phyloP scores from a whole-genome alignment of 2,888 invertebrate genomes.

The Lysandra coridon region DNA sequence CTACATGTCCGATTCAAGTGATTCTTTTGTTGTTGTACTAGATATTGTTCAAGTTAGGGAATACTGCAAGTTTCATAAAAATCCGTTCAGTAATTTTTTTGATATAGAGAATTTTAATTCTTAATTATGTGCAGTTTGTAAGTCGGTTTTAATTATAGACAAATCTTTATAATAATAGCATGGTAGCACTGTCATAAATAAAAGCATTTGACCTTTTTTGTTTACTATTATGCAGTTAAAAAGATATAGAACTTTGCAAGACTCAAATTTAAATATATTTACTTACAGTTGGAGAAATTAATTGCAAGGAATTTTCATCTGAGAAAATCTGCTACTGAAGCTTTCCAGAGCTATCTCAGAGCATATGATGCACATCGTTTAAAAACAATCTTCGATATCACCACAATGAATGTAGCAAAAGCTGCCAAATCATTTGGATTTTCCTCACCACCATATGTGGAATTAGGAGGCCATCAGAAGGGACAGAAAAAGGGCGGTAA shows the following conservation, averaged over 20 bases:
- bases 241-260: not conserved
- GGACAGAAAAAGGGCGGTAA: conserved; percentile 88
- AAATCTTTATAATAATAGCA: no score
- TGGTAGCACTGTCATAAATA: no score
- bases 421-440: conserved; percentile 98
- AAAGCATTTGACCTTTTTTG: no score
- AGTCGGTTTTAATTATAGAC: no score
- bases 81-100: no score
- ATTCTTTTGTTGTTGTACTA: no score
- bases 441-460: conserved; percentile 95
- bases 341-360: conserved; percentile 96
- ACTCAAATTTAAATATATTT: not conserved
- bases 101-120: no score
- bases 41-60: no score
- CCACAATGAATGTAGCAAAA: conserved; percentile 92
- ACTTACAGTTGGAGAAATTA: conserved; percentile 93
- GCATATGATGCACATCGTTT: conserved; percentile 98
- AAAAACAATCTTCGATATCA: conserved; percentile 96
- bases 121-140: no score
- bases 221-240: not conserved
- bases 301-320: conserved; percentile 97
- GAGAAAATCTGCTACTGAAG: conserved; percentile 97
- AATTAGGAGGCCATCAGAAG: conserved; percentile 81
- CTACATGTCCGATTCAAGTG: no score
- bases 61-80: no score